These are phyloP conservation scores for Spicauda simplicius DNA, from an alignment of 2,888 invertebrate species.

Conservation along the genomic window DNA sequence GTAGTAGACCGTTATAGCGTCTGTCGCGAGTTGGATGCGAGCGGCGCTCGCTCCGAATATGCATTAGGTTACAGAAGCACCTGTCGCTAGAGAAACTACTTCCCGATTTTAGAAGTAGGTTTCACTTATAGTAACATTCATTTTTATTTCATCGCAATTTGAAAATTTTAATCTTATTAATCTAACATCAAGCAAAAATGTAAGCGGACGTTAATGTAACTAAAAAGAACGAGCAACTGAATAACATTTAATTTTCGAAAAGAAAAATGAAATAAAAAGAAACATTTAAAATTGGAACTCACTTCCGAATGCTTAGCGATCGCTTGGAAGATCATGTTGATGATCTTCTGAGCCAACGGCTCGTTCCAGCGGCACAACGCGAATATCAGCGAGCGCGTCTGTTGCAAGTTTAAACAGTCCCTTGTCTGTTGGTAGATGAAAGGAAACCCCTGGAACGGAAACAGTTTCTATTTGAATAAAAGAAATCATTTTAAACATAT, in stretches of 20 bases:
- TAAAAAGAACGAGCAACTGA: neutral
- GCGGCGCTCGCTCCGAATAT: too few species aligned
- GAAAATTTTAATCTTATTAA: neutral
- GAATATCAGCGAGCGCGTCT: conserved; percentile 96
- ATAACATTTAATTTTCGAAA: neutral
- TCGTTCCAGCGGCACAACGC: conserved; percentile 97
- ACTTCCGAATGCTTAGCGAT: conserved; percentile 96
- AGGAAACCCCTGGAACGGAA: conserved; percentile 89
- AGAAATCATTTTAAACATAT: too few species aligned
- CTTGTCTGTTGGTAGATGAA: conserved; percentile 97
- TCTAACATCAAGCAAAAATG: neutral
- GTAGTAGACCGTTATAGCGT: too few species aligned
- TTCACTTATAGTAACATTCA: neutral
- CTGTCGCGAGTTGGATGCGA: too few species aligned
- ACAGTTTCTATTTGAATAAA: neutral
- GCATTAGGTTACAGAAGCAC: too few species aligned
- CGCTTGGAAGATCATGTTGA: conserved; percentile 95
- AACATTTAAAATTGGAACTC: conserved; percentile 41
- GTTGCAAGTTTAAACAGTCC: conserved; percentile 95
- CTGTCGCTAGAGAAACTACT: neutral
- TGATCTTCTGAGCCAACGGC: conserved; percentile 93
- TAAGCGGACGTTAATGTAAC: neutral
- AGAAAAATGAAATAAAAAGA: neutral
- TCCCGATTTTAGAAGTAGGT: neutral
- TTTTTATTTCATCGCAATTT: conserved; percentile 1